Evolutionary conservation across 2,888 invertebrate genomes (phyloP), one percentile per base, ranked within the genome.

Genomic region (Heliconius erato): DNA sequence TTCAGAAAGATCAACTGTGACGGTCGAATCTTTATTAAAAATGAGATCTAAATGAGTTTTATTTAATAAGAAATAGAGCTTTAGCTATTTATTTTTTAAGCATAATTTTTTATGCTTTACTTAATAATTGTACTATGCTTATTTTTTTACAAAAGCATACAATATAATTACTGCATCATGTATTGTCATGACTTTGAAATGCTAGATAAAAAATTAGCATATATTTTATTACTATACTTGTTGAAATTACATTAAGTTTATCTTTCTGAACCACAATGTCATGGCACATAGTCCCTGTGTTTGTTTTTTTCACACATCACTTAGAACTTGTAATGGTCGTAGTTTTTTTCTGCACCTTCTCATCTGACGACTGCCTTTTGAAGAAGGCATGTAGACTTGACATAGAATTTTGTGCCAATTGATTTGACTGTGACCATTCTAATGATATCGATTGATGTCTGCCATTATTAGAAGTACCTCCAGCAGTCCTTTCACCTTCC

Each of bases 381-480:
- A 98, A 98, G 94, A 98, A 98, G 81, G 97, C 97, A 87, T 98
- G 98, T 72, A 98, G 96, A 81, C 98, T 98, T 87, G 97, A 98
- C 96, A 98, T 98, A 14, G 98, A 97, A 87, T 96, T 97, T 89
- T 98, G 97, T 65, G 98, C 98, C 79, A 98, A 94, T 84, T 97
- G 97, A 87, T 98, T 97, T 35, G 97, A 97, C 16, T 97, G 97
- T 44, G 97, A 97, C 97, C 97, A 98, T 88, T 98, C 98, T 79
- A 97, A 94, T 49, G 98, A 98, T 86, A 98, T 97, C 28, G 98
- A 98, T 88, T 97, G 97, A 87, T 97, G 97, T 82, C 95, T 88
- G 7, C 94, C 94, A 16, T 92, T 92, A 77, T 92, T 95, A 0
- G 95, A 93, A 3, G 96, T 95, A 0, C 97, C 96, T 28, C 96